Conservation (phyloP, 2,797 vertebrate species). For the Brachyrhaphis roseni region DNA sequence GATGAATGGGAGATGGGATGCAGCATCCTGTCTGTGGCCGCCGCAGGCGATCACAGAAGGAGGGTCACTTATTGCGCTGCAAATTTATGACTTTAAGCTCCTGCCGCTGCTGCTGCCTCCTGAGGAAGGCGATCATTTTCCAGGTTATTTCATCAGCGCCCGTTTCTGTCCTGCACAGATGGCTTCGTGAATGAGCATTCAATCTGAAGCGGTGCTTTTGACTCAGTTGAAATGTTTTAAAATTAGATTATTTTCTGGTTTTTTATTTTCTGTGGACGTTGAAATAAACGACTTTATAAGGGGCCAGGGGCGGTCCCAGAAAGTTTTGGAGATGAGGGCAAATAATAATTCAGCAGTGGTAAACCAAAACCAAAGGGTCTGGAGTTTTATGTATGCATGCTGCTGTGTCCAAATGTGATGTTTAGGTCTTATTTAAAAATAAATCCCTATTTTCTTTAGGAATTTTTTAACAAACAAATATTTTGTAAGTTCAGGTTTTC, state of each 20-base stretch:
- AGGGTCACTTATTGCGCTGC: conserved; percentile 32
- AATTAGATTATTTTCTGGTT: background rate
- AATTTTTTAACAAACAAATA: background rate
- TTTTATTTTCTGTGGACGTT: background rate
- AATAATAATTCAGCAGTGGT: background rate
- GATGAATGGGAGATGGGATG: conserved; percentile 40
- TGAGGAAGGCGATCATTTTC: conserved; percentile 3
- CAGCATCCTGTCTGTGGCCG: conserved; percentile 21
- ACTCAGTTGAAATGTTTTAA: background rate
- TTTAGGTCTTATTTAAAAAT: background rate
- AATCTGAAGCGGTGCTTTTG: background rate
- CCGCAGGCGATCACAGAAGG: conserved; percentile 38
- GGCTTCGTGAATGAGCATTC: conserved; percentile 3
- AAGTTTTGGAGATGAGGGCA: background rate
- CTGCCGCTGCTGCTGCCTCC: background rate
- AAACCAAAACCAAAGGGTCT: background rate
- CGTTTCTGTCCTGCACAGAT: conserved; percentile 6
- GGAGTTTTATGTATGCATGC: background rate
- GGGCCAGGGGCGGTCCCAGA: background rate
- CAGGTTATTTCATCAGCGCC: background rate
- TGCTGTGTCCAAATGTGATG: background rate
- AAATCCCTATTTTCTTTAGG: background rate
- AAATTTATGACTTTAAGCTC: conserved; percentile 42
- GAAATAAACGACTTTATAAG: background rate
- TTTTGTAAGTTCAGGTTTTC: background rate